These are phyloP conservation scores for Drosophila heteroneura DNA, from an alignment of 2,888 invertebrate genomes.

Conservation along the genomic window DNA sequence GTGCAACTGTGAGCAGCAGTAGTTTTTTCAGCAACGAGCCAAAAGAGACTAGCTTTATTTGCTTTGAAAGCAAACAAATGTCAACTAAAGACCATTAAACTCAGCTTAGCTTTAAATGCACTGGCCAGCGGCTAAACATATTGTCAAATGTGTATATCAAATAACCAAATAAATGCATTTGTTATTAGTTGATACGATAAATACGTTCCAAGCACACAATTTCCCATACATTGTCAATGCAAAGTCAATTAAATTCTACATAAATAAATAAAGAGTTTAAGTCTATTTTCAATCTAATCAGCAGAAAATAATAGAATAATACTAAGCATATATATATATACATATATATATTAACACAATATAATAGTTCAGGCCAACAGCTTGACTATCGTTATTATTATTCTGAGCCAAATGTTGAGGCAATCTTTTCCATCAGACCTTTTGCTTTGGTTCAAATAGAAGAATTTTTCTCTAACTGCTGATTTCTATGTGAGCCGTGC, in stretches of 20 bases:
- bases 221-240: background rate
- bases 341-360: background rate
- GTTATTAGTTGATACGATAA: background rate
- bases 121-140: background rate
- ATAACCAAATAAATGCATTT: background rate
- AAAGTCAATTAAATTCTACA: background rate
- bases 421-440: background rate
- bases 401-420: background rate
- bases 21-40: constrained; percentile 59
- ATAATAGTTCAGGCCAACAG: background rate
- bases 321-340: background rate
- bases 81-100: constrained; percentile 37
- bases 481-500: background rate
- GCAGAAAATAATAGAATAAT: background rate
- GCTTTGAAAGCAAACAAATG: constrained; percentile 37
- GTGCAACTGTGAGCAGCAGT: constrained; percentile 39
- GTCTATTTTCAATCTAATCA: background rate
- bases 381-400: background rate
- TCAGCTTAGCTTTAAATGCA: constrained; percentile 23
- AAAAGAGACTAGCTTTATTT: constrained; percentile 62
- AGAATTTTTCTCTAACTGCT: background rate
- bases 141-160: background rate
- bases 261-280: background rate
- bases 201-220: background rate
- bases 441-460: background rate